Percentiles rank a stretch among this genome's conserved stretches.
Evolutionary conservation across 2,113 vertebrate genomes (phyloP).

Genomic region (Crotalus horridus): DNA sequence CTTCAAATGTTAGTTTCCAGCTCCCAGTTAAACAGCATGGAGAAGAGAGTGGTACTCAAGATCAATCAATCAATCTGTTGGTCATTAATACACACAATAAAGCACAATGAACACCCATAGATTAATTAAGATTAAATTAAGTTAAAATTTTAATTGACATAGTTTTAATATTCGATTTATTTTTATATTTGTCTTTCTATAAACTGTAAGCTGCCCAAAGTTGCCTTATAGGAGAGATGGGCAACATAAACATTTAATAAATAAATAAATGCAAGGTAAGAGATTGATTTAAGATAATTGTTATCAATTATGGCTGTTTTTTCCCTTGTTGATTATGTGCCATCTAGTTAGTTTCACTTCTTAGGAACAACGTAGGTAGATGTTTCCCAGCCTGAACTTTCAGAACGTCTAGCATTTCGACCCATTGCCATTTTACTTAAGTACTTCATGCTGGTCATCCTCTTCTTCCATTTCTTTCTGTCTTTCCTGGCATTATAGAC

Average conservation of each 20-base stretch:
- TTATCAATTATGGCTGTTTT: not conserved
- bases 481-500: no score
- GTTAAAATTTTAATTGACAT: not conserved
- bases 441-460: not conserved
- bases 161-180: not conserved
- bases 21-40: not conserved
- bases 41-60: not conserved
- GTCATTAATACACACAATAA: not conserved
- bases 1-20: not conserved
- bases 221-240: not conserved
- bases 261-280: not conserved
- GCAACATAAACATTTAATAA: no score
- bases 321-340: not conserved
- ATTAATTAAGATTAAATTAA: not conserved
- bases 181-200: not conserved
- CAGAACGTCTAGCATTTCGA: not conserved
- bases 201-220: not conserved
- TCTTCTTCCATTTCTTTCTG: not conserved
- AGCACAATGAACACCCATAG: not conserved
- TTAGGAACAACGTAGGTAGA: not conserved
- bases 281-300: not conserved
- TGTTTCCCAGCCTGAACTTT: not conserved
- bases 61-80: not conserved
- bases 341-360: not conserved
- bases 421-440: not conserved